Evolutionary conservation across 2,888 invertebrate species (phyloP).

Genomic region (Oscheius sp.): DNA sequence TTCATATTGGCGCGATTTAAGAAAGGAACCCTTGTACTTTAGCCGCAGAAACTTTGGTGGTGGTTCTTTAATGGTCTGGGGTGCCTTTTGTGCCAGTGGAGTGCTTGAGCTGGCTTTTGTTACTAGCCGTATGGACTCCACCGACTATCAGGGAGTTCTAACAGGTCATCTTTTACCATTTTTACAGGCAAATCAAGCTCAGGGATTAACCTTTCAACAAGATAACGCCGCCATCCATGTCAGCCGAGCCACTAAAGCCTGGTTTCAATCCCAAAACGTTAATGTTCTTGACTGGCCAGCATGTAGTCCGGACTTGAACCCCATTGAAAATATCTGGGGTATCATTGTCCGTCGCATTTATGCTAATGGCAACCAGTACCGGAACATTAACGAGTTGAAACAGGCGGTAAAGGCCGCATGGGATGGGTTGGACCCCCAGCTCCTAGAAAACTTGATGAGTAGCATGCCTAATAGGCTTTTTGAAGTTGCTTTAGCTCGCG

Average conservation of each 20-base stretch:
- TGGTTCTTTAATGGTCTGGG: too few species aligned
- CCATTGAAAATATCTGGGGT: constrained; percentile 24
- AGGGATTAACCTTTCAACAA: not conserved
- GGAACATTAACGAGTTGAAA: not conserved
- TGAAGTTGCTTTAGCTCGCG: not conserved
- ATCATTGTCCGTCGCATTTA: not conserved
- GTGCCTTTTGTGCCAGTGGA: too few species aligned
- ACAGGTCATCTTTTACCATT: not conserved
- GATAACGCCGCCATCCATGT: constrained; percentile 15
- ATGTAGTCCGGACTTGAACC: too few species aligned
- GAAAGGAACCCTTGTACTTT: too few species aligned
- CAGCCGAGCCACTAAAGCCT: not conserved
- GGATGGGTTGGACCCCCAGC: not conserved
- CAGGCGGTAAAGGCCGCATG: not conserved
- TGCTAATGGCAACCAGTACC: not conserved
- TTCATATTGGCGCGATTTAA: too few species aligned
- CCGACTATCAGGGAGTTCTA: too few species aligned
- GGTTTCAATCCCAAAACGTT: not conserved
- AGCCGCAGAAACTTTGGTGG: too few species aligned
- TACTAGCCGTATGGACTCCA: too few species aligned
- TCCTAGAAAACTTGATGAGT: not conserved
- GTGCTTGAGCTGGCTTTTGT: too few species aligned
- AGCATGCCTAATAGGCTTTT: not conserved
- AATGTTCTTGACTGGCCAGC: constrained; percentile 21
- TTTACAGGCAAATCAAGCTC: not conserved